Evolutionary conservation across 2,888 invertebrate species (phyloP).

Genomic region (Leucania comma): DNA sequence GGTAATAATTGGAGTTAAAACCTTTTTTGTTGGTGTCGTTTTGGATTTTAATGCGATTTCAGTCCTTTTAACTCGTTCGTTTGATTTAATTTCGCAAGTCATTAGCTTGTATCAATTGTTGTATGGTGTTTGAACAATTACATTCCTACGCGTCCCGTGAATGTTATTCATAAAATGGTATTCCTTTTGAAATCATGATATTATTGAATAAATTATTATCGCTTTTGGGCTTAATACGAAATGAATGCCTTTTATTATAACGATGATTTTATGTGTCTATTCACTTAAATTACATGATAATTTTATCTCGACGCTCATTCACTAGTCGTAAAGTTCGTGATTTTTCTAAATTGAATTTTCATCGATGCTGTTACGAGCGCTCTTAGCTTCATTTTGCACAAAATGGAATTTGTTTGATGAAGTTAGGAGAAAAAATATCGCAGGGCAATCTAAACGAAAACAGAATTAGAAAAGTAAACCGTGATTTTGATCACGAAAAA

Average conservation of each 20-base stretch:
- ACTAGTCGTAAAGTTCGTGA: slow-evolving; percentile 55
- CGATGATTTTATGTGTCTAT: slow-evolving; percentile 51
- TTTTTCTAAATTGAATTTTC: slow-evolving; percentile 62
- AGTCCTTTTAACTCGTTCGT: slow-evolving; percentile 69
- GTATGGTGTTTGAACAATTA: slow-evolving; percentile 60
- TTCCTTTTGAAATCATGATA: slow-evolving; percentile 38
- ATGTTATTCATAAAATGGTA: slow-evolving; percentile 25
- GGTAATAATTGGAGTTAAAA: slow-evolving; percentile 87
- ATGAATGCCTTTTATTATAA: slow-evolving; percentile 44
- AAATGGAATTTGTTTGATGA: slow-evolving; percentile 54
- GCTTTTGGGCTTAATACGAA: slow-evolving; percentile 34
- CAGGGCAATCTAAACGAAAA: slow-evolving; percentile 46
- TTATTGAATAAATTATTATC: slow-evolving; percentile 41
- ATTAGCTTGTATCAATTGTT: slow-evolving; percentile 75
- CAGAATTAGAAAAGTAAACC: slow-evolving; percentile 45
- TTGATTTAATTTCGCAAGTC: slow-evolving; percentile 80
- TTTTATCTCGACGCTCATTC: slow-evolving; percentile 46
- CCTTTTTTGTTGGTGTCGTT: slow-evolving; percentile 81
- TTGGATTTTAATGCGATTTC: slow-evolving; percentile 80
- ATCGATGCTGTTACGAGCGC: slow-evolving; percentile 49
- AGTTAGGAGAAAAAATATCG: slow-evolving; percentile 44
- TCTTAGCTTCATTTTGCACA: slow-evolving; percentile 44
- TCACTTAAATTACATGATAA: slow-evolving; percentile 51
- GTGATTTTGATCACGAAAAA: slow-evolving; percentile 30
- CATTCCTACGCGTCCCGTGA: slow-evolving; percentile 39